Conservation (phyloP, 2,888 invertebrate species). For the Bombylius discolor region DNA sequence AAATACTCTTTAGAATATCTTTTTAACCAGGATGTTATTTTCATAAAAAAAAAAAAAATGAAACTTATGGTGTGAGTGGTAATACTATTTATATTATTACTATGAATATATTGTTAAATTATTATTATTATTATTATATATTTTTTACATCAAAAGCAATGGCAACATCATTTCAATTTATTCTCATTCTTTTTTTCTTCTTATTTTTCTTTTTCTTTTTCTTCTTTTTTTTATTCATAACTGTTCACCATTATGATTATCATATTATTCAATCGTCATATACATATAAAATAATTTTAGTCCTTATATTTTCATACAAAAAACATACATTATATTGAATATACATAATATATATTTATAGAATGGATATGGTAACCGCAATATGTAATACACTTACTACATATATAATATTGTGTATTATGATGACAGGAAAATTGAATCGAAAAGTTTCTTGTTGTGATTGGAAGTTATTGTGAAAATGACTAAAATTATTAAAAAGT, state of each 20-base stretch:
- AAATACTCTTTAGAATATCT: too few relatives aligned
- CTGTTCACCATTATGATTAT: neutral
- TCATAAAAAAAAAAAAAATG: too few relatives aligned
- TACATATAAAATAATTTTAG: too few relatives aligned
- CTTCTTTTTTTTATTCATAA: neutral
- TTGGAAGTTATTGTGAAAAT: neutral
- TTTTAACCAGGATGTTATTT: too few relatives aligned
- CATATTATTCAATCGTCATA: neutral
- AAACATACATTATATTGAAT: too few relatives aligned
- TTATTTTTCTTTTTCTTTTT: neutral
- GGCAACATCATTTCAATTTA: constrained; percentile 15
- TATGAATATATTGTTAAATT: too few relatives aligned
- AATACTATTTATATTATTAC: too few relatives aligned
- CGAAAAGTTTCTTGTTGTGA: neutral
- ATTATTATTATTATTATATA: too few relatives aligned
- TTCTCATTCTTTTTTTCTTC: constrained; percentile 7
- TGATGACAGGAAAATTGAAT: constrained; percentile 7
- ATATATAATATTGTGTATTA: neutral
- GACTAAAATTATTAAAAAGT: too few relatives aligned
- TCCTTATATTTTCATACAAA: too few relatives aligned
- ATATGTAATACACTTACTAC: neutral
- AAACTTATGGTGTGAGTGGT: too few relatives aligned
- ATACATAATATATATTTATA: too few relatives aligned
- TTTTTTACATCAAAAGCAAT: neutral
- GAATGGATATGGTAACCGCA: neutral